These are phyloP conservation scores for Melopsittacus undulatus DNA, from an alignment of 2,797 vertebrate genomes.

Conservation along the genomic window DNA sequence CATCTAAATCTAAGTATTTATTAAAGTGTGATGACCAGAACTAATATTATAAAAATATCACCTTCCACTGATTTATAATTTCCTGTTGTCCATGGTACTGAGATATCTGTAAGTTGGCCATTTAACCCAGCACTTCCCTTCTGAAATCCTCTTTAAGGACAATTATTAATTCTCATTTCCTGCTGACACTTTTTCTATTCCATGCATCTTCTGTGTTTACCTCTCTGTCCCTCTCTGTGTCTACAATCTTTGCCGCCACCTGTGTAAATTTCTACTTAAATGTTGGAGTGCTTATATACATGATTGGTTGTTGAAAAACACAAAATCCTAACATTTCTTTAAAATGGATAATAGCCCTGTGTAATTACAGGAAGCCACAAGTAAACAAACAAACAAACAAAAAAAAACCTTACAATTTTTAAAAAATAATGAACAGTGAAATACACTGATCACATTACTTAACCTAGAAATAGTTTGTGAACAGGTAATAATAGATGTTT, in stretches of 20 bases:
- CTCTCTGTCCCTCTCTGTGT: not conserved
- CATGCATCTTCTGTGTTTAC: not conserved
- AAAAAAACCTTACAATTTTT: not conserved
- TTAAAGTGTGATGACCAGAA: not conserved
- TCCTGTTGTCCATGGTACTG: not conserved
- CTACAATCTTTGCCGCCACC: not conserved
- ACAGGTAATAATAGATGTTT: not conserved
- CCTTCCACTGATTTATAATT: not conserved
- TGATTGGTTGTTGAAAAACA: not conserved
- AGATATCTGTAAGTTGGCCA: not conserved
- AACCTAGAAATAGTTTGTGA: not conserved
- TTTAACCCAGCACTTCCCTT: not conserved
- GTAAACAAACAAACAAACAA: not conserved
- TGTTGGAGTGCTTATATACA: not conserved
- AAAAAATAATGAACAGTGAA: not conserved
- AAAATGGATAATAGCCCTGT: not conserved
- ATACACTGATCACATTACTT: not conserved
- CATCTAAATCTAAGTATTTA: not conserved
- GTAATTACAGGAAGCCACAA: not conserved
- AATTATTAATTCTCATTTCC: not conserved
- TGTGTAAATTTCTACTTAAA: not conserved
- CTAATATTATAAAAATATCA: not conserved
- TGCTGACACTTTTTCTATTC: not conserved
- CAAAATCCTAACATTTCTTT: not conserved
- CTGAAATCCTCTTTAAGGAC: not conserved